Conservation (phyloP, 1,140 invertebrate genomes). For the Aleiodes sp. region DNA sequence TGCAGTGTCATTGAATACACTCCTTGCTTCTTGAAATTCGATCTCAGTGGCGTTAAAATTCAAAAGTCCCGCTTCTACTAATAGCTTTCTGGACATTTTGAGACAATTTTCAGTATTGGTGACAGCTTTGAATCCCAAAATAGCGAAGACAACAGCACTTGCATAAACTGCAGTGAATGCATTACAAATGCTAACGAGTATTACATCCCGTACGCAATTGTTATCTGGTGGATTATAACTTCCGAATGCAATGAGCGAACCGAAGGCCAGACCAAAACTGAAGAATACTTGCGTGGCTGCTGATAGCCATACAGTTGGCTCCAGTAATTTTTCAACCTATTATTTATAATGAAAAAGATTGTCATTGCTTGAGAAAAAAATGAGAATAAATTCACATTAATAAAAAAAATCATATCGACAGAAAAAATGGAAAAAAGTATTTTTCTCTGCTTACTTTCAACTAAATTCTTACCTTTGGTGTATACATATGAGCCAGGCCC, state of each 20-base stretch:
- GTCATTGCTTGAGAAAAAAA: no score
- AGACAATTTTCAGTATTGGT: conserved; percentile 83
- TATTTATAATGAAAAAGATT: no score
- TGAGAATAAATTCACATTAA: no score
- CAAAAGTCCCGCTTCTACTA: conserved; percentile 66
- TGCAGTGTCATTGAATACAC: conserved; percentile 57
- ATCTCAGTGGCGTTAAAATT: conserved; percentile 66
- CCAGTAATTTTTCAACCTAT: conserved; percentile 80
- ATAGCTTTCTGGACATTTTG: conserved; percentile 66
- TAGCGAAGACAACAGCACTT: conserved; percentile 89
- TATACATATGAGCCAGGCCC: conserved; percentile 91
- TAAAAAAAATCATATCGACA: no score
- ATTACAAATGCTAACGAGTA: conserved; percentile 90
- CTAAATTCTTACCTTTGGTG: conserved; percentile 88
- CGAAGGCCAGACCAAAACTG: conserved; percentile 92
- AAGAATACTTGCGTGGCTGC: conserved; percentile 97
- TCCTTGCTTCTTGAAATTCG: conserved; percentile 66
- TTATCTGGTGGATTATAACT: conserved; percentile 91
- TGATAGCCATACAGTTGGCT: conserved; percentile 90
- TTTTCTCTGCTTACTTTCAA: no score
- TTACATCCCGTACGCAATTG: conserved; percentile 89
- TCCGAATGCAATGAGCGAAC: conserved; percentile 90
- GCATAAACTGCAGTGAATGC: conserved; percentile 93
- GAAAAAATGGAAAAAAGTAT: no score
- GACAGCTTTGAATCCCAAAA: conserved; percentile 87